These are phyloP conservation scores for Papilio aristodemus DNA, from an alignment of 1,140 invertebrate species.

Conservation along the genomic window DNA sequence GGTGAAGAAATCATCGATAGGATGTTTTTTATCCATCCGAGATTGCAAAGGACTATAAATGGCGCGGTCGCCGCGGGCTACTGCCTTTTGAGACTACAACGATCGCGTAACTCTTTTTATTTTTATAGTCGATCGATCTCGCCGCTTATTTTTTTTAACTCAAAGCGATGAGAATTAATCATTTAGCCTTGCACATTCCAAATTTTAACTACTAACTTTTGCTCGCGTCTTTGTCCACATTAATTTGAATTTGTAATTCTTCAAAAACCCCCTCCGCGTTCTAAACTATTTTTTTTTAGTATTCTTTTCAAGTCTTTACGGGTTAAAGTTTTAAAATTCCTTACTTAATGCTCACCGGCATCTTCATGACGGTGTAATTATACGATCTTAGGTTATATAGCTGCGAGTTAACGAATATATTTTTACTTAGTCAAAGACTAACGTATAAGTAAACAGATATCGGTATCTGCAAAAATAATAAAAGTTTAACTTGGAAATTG, in stretches of 20 bases:
- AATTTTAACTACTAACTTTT: background rate
- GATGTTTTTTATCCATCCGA: conserved; percentile 73
- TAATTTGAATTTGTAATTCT: too few relatives aligned
- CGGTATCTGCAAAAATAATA: background rate
- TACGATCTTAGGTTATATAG: too few relatives aligned
- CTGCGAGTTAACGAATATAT: too few relatives aligned
- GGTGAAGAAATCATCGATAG: conserved; percentile 66
- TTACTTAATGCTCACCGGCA: too few relatives aligned
- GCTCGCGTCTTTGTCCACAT: background rate
- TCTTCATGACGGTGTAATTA: too few relatives aligned
- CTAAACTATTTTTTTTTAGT: too few relatives aligned
- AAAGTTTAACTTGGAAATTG: conserved; percentile 5
- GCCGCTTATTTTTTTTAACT: conserved; percentile 54
- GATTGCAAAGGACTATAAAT: conserved; percentile 76
- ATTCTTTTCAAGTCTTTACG: too few relatives aligned
- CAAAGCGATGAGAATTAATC: conserved; percentile 46
- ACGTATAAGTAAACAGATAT: conserved; percentile 3
- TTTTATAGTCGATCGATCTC: conserved; percentile 72
- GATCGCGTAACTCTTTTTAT: conserved; percentile 74
- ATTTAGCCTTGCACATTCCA: conserved; percentile 4
- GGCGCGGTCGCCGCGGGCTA: conserved; percentile 65
- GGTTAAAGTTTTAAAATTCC: too few relatives aligned
- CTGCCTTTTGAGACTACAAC: conserved; percentile 78
- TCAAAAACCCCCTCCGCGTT: too few relatives aligned
- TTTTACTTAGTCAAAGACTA: background rate